Conservation (phyloP, 1,140 invertebrate genomes). For the Trichonephila inaurata region DNA sequence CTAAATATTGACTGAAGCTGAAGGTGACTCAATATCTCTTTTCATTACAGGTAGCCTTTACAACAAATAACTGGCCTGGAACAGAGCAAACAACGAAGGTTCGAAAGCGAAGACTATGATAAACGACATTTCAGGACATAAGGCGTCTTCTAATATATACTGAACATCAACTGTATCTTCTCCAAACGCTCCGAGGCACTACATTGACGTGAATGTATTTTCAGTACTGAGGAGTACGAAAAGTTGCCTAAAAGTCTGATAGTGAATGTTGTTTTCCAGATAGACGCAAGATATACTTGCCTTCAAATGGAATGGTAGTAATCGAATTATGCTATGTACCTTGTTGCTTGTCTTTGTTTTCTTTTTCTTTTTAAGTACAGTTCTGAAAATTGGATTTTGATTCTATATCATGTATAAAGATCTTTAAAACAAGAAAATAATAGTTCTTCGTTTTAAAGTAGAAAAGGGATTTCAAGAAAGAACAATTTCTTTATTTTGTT, state of each 20-base stretch:
- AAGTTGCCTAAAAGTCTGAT: background rate
- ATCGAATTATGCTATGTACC: background rate
- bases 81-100: background rate
- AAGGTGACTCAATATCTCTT: background rate
- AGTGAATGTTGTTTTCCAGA: background rate
- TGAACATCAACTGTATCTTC: background rate
- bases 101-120: background rate
- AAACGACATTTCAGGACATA: conserved; percentile 19
- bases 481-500: too few relatives aligned
- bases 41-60: background rate
- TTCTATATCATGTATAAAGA: too few relatives aligned
- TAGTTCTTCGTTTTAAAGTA: too few relatives aligned
- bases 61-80: background rate
- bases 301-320: background rate
- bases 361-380: too few relatives aligned
- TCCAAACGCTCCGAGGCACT: background rate
- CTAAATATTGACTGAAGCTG: conserved; percentile 9
- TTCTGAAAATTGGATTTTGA: too few relatives aligned
- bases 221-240: background rate
- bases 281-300: background rate
- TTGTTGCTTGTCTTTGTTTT: too few relatives aligned
- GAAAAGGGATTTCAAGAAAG: too few relatives aligned
- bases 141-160: conserved; percentile 12
- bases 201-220: background rate
- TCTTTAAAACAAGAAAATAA: too few relatives aligned